Conservation (phyloP, 2,888 invertebrate genomes). For the Mamestra brassicae region DNA sequence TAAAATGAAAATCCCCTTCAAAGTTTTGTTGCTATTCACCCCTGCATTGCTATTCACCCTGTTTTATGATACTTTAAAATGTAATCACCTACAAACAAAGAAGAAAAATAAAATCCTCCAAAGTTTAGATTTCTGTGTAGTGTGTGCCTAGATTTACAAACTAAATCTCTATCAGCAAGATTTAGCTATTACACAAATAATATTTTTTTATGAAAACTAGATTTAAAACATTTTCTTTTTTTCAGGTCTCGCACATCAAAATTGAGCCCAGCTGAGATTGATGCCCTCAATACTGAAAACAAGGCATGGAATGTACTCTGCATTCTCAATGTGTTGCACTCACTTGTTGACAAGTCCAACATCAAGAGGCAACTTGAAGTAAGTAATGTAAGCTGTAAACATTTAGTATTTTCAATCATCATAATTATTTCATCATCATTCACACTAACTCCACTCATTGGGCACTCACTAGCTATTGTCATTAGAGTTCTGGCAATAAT, state of each 20-base stretch:
- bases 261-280: constrained; percentile 95
- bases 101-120: too few relatives aligned
- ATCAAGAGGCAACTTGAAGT: constrained; percentile 99
- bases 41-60: too few relatives aligned
- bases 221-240: background rate
- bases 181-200: background rate
- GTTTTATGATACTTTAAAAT: too few relatives aligned
- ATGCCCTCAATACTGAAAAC: constrained; percentile 94
- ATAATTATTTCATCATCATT: constrained; percentile 15
- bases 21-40: too few relatives aligned
- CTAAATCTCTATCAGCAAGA: background rate
- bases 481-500: background rate
- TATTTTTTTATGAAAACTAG: background rate
- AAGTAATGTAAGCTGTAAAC: constrained; percentile 58
- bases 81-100: too few relatives aligned
- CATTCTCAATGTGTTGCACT: constrained; percentile 99
- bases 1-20: too few relatives aligned
- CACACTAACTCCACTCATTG: constrained; percentile 16
- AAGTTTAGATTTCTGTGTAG: background rate
- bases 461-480: background rate
- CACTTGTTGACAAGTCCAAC: constrained; percentile 99
- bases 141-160: background rate
- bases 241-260: constrained; percentile 92
- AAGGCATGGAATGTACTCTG: constrained; percentile 99
- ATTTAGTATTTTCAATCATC: constrained; percentile 47